Evolutionary conservation across 1,140 invertebrate genomes (phyloP), one percentile per base, ranked within the genome.

Genomic region (Drosophila ohnishii): DNA sequence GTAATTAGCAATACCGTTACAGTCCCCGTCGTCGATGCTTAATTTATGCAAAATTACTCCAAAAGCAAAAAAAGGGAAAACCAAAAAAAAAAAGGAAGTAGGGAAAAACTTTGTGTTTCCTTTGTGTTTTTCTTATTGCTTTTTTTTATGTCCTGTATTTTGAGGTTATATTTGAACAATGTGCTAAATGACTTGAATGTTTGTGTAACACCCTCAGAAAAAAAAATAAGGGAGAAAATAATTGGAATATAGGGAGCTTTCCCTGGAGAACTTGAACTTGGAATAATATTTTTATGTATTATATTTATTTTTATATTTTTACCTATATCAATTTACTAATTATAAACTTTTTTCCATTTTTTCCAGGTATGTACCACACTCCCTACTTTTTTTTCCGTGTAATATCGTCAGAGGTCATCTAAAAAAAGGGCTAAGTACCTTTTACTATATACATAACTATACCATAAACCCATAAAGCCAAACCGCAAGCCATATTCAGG

Each of bases 1-100:
- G 83, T 87, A 87, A 87, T 87, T 87, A 87, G 84, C 83, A 70
- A 83, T 87, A 79, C 75, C 48, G 78, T 86, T 81, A 42, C 55
- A 57, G 55, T 57, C 35, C 40, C 42, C 42, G 57, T 78, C 82
- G 63, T 78, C 82, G 63, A 78, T 82, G 82, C 25, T 74, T 87
- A 87, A 87, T 83, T 87, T 87, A 87, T 87, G 84, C 83, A 80
- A 79, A 76, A 76, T 64, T 51, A 63, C 55, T 60, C 34, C 50
- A 48, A 16, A 37, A 14, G 1, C 14, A n/a, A 62, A 42, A 37
- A 28, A 39, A 39, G 25, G 16, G 39, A 35, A 47, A 42, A 22
- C 28, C 16, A 5, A 42, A 39, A 25, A 8, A 16, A 19, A 19
- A 19, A 19, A 19, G 51, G 22, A 25, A 34, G 40, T 35, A 16